Base-by-base conservation (phyloP, 2,888 invertebrate genomes). In the Cheilosia scutellata region DNA sequence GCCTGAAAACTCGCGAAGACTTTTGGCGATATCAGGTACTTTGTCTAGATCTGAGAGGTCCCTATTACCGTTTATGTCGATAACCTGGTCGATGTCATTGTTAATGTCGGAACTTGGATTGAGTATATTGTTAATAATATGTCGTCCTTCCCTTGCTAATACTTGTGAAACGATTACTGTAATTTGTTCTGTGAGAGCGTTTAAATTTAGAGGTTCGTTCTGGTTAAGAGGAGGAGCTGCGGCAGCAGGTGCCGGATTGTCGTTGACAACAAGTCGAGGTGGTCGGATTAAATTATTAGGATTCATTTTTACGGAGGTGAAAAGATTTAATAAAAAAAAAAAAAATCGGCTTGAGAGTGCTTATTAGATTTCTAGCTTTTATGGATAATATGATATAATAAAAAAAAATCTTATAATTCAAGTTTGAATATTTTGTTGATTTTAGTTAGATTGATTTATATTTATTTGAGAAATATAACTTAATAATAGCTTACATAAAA, bases 1-100 rank as follows among this genome's bases (percentile, higher is more conserved):
- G 6, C 75, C 66, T 7, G 75, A 76, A 40, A 76, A 65, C 33
- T 55, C 55, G 37, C 20, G 37, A 33, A 57, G 20, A 20, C 37
- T 57, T 57, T 57, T 37, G n/a, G 37, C 53, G 13, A 71, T 29
- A 25, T 60, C 60, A 33, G 51, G 40, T 11, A 60, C 51, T 33
- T 40, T 51, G 13, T 58, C 49, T 25, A 51, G 33, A 20, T 60
- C 49, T 16, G 51, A 49, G 16, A 49, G 33, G 51, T 49, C 31
- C 58, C 57, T 49, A n/a, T 49, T 42, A 25, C 47, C 25, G 27
- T 58, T 44, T 13, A 27, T 42, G 33, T 37, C 6, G 31, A 51
- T 71, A 6, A 49, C 16, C 47, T 58, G 49, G 27, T 60, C 51
- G 37, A 25, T 47, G 27, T 16, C 37, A 2, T 47, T 47, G 25